Evolutionary conservation across 2,888 invertebrate species (phyloP), one percentile per base, ranked within the genome.

Genomic region (Lithophane ornitopus): DNA sequence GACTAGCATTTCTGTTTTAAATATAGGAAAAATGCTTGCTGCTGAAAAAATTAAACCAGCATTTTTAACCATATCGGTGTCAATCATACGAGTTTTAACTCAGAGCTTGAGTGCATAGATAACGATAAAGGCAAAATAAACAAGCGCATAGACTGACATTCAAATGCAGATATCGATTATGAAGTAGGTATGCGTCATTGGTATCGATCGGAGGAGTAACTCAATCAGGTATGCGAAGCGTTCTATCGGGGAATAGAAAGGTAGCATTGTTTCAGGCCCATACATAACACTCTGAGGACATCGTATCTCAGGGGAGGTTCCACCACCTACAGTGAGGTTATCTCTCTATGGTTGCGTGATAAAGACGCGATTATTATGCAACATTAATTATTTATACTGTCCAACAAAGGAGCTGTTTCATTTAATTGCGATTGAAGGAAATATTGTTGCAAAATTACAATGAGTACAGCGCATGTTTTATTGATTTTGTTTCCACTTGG

Each of bases 191-290:
- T 93, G 92, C 92, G 93, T 94, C 93, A 93, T 89, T 86, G 77
- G 78, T 86, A 93, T 93, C 90, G 92, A 92, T 92, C 86, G 71
- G 85, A 85, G 80, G 84, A 89, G 89, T 89, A 88, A 87, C 80
- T 89, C 87, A 88, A 89, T 87, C 89, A 88, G 84, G 85, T 90
- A 90, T 87, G 87, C 89, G 79, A 81, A 78, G 84, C 84, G 81
- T 88, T 89, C 87, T 87, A 88, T 88, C 89, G 83, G 85, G 85
- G 87, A 89, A 91, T 93, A 91, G 92, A 94, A 92, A 93, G 92
- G 89, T 88, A 82, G 91, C 89, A 92, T 93, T 93, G 93, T 93
- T 89, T 86, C 76, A 72, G 89, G 80, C 90, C 91, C 89, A 92
- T 91, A 92, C 92, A 91, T 91, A 88, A 90, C 90, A 85, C 88